Conservation (phyloP, 1,140 invertebrate genomes). For the Copidosoma floridanum region DNA sequence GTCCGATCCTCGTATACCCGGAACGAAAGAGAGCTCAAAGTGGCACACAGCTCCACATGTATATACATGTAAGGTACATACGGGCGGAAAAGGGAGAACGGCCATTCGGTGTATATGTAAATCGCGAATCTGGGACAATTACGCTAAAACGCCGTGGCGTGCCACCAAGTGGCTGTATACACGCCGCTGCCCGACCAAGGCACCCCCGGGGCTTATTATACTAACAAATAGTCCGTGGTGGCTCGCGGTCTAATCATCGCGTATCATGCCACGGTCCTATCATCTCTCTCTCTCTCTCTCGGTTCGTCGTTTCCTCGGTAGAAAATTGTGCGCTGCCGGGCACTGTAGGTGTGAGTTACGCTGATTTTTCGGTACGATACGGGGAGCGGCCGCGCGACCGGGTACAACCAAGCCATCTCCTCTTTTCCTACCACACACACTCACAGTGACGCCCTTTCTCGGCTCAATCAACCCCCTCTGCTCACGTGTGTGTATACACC, state of each 20-base stretch:
- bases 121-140: constrained; percentile 55
- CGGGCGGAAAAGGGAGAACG: no score
- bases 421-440: not conserved
- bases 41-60: not conserved
- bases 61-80: no score
- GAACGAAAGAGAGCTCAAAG: not conserved
- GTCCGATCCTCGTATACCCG: not conserved
- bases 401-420: no score
- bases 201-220: constrained; percentile 50
- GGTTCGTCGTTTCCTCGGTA: not conserved
- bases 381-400: not conserved
- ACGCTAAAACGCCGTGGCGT: constrained; percentile 55
- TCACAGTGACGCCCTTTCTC: not conserved
- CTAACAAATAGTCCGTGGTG: constrained; percentile 57
- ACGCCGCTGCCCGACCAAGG: constrained; percentile 53
- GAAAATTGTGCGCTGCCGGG: constrained; percentile 8
- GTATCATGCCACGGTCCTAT: constrained; percentile 47
- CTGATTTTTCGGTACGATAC: constrained; percentile 11
- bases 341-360: constrained; percentile 27
- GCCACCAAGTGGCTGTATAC: constrained; percentile 51
- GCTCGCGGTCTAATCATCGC: constrained; percentile 52
- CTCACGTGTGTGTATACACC: no score
- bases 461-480: not conserved
- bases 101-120: constrained; percentile 48
- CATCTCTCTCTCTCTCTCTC: not conserved